A percentile compares a stretch with the other conserved stretches of the same genome.
Conservation (phyloP, 2,888 invertebrate species). For the Pyrgus malvae region DNA sequence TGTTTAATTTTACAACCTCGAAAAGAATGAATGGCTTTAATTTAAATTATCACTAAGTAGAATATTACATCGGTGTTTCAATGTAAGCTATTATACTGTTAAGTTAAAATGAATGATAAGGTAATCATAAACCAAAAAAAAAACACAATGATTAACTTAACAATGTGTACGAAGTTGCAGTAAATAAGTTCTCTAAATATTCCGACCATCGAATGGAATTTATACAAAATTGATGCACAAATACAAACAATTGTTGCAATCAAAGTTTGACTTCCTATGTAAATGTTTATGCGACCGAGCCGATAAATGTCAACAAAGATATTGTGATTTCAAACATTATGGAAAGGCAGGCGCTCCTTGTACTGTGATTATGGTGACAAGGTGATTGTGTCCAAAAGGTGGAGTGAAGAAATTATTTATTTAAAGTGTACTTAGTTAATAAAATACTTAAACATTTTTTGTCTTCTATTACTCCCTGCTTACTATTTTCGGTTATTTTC, state of each 20-base stretch:
- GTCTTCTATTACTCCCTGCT: background rate
- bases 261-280: background rate
- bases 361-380: background rate
- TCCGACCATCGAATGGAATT: conserved; percentile 4
- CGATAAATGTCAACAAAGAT: conserved; percentile 12
- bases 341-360: too few relatives aligned
- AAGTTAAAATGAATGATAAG: too few relatives aligned
- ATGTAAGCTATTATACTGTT: too few relatives aligned
- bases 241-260: conserved; percentile 2
- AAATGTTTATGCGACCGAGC: background rate
- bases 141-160: background rate
- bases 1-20: too few relatives aligned
- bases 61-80: too few relatives aligned
- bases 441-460: conserved; percentile 3
- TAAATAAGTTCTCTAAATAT: background rate
- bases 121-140: background rate
- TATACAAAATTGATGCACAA: background rate
- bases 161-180: too few relatives aligned
- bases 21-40: too few relatives aligned
- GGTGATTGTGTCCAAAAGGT: background rate
- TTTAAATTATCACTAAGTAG: too few relatives aligned
- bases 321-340: conserved; percentile 16
- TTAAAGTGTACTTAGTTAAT: conserved; percentile 16
- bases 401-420: conserved; percentile 14
- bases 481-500: background rate